Percentiles rank a stretch among this genome's conserved stretches.
Evolutionary conservation across 2,888 invertebrate species (phyloP).

Genomic region (Lomographa bimaculata): DNA sequence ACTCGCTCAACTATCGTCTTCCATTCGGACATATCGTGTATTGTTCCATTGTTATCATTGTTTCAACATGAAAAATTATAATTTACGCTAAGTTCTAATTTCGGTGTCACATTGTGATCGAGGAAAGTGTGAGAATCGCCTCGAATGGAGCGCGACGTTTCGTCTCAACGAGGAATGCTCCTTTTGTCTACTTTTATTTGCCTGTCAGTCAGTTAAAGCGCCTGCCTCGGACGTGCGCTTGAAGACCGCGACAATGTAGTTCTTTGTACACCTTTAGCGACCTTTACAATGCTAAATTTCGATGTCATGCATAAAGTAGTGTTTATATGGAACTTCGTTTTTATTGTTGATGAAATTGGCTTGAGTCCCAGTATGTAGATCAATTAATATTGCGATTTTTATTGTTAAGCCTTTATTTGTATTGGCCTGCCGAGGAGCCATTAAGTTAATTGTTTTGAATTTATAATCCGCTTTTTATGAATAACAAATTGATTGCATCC

Average conservation of each 20-base stretch:
- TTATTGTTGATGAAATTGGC: constrained; percentile 42
- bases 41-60: constrained; percentile 46
- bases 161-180: constrained; percentile 39
- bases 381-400: constrained; percentile 48
- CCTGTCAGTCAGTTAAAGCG: constrained; percentile 76
- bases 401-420: constrained; percentile 36
- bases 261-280: constrained; percentile 69
- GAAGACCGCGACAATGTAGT: constrained; percentile 67
- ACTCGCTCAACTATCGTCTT: constrained; percentile 51
- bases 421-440: constrained; percentile 28
- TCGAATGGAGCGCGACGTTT: constrained; percentile 29
- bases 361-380: constrained; percentile 32
- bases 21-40: constrained; percentile 48
- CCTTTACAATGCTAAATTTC: constrained; percentile 70
- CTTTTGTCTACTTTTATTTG: constrained; percentile 76
- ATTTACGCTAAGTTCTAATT: constrained; percentile 40
- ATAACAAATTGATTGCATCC: constrained; percentile 33
- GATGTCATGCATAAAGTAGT: constrained; percentile 74
- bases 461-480: constrained; percentile 31
- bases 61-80: constrained; percentile 36
- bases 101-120: constrained; percentile 35
- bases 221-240: constrained; percentile 57
- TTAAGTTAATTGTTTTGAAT: constrained; percentile 35
- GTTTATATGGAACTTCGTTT: constrained; percentile 57
- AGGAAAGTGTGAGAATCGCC: constrained; percentile 64